phyloP scores from a whole-genome alignment of 2,797 vertebrate species.

The Darevskia mixta region DNA sequence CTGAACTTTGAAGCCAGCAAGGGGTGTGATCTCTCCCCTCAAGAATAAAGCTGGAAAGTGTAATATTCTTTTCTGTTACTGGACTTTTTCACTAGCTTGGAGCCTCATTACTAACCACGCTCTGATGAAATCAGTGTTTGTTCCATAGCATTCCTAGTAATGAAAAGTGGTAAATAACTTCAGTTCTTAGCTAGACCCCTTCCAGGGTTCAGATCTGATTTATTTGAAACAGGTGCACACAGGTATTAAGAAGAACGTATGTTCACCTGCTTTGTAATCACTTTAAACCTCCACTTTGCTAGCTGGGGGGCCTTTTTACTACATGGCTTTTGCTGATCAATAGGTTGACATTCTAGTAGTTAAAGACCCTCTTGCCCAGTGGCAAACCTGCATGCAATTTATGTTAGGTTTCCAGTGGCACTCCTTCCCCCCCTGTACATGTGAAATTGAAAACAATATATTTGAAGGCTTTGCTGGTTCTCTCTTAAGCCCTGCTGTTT shows the following conservation, averaged over 20 bases:
- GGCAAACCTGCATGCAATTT: background rate
- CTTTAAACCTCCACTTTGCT: slow-evolving; percentile 1
- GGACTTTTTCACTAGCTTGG: slow-evolving; percentile 13
- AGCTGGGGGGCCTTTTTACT: background rate
- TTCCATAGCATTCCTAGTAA: slow-evolving; percentile 7
- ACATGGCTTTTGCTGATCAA: background rate
- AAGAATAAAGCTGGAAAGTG: background rate
- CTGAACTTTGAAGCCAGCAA: slow-evolving; percentile 13
- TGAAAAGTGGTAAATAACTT: slow-evolving; percentile 37
- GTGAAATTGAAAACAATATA: slow-evolving; percentile 1
- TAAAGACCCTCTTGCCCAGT: background rate
- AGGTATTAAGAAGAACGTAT: background rate
- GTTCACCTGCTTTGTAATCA: slow-evolving; percentile 12
- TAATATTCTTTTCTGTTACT: slow-evolving; percentile 14
- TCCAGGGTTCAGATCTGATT: background rate
- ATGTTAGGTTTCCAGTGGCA: slow-evolving; percentile 5
- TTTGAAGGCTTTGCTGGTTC: background rate
- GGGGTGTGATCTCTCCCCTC: background rate
- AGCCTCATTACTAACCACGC: slow-evolving; percentile 27
- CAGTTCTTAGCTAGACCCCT: background rate
- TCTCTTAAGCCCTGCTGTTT: slow-evolving; percentile 9
- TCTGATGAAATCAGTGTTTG: slow-evolving; percentile 19
- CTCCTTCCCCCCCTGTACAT: background rate
- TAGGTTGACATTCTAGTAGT: background rate
- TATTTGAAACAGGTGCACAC: background rate